A percentile compares a stretch with the other conserved stretches of the same genome.
Conservation (phyloP, 2,797 vertebrate genomes). For the Mus minutoides region DNA sequence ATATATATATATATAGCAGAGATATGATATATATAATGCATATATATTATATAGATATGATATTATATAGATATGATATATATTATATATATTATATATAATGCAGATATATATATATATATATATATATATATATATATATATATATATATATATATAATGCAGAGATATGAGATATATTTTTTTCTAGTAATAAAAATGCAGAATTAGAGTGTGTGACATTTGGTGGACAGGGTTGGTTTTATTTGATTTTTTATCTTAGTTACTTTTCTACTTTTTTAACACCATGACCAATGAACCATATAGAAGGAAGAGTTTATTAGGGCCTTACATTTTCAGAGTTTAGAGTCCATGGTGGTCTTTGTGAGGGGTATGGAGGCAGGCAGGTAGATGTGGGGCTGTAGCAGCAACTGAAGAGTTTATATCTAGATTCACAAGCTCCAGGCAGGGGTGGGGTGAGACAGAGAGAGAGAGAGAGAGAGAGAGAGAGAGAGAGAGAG, state of each 20-base stretch:
- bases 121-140: too few species aligned
- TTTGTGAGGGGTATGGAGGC: too few species aligned
- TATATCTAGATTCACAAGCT: too few species aligned
- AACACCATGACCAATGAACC: background rate
- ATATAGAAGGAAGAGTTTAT: background rate
- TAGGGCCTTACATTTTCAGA: background rate
- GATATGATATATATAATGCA: background rate
- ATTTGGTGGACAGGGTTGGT: background rate
- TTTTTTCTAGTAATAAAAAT: background rate
- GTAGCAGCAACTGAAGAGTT: background rate
- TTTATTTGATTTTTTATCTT: background rate
- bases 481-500: background rate
- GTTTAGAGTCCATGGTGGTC: too few species aligned
- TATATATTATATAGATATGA: too few species aligned
- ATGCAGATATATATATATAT: too few species aligned
- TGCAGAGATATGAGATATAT: background rate
- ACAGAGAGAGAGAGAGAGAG: background rate
- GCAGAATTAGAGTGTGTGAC: background rate
- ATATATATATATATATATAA: background rate
- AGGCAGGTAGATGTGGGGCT: background rate
- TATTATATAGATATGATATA: too few species aligned
- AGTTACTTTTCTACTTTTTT: conserved; percentile 32
- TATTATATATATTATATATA: too few species aligned
- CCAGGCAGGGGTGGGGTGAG: too few species aligned
- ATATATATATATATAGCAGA: too few species aligned